Evolutionary conservation across 2,888 invertebrate species (phyloP).

Genomic region (Flexamia atlantica): DNA sequence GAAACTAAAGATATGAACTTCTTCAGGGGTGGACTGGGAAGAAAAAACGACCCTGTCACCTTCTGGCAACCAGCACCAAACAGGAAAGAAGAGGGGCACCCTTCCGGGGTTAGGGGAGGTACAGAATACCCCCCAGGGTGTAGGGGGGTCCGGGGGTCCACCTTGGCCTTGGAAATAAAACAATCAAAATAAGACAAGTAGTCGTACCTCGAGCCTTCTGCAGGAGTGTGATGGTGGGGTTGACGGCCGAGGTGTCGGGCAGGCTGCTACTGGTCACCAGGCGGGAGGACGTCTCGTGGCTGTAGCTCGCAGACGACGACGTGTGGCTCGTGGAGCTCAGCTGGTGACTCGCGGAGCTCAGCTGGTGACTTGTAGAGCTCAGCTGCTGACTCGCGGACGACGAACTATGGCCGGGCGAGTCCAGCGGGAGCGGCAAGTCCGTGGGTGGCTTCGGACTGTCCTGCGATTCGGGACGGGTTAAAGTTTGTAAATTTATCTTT

Average conservation of each 20-base stretch:
- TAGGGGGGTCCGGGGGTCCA: no score
- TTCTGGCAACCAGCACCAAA: no score
- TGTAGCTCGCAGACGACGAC: background rate
- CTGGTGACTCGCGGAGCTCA: slow-evolving; percentile 9
- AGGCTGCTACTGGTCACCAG: slow-evolving; percentile 60
- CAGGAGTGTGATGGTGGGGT: slow-evolving; percentile 91
- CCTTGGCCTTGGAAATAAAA: no score
- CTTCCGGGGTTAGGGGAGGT: no score
- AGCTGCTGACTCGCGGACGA: slow-evolving; percentile 35
- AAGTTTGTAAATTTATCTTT: no score
- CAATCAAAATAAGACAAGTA: no score
- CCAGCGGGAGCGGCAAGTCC: slow-evolving; percentile 57
- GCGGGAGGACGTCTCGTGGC: slow-evolving; percentile 12
- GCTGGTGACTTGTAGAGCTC: slow-evolving; percentile 20
- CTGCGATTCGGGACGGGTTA: background rate
- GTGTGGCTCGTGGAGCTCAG: background rate
- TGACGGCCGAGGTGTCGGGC: slow-evolving; percentile 73
- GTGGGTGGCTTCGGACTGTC: slow-evolving; percentile 63
- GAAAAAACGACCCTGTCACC: no score
- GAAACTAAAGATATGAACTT: no score
- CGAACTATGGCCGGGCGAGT: slow-evolving; percentile 42
- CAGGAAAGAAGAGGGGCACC: no score
- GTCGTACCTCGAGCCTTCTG: slow-evolving; percentile 96
- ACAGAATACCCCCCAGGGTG: no score
- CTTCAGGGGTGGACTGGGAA: no score